These are phyloP conservation scores for Marasmarcha lunaedactyla DNA, from an alignment of 2,888 invertebrate genomes.

Conservation along the genomic window DNA sequence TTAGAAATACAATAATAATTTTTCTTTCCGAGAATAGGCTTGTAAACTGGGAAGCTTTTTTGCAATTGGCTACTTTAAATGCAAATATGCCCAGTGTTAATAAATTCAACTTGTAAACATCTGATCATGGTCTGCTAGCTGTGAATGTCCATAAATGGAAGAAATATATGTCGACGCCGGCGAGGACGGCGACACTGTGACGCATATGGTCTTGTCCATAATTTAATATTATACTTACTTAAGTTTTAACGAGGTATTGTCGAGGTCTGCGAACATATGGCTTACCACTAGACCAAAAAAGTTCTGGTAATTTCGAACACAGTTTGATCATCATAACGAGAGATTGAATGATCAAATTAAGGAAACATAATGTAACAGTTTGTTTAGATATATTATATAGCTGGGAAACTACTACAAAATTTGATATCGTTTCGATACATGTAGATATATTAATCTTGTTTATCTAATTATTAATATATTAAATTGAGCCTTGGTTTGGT, in stretches of 20 bases:
- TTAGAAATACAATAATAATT: too few species aligned
- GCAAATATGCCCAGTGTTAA: constrained; percentile 5
- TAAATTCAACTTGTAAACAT: constrained; percentile 15
- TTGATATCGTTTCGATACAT: too few species aligned
- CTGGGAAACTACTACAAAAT: too few species aligned
- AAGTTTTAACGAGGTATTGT: constrained; percentile 17
- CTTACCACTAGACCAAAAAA: neutral
- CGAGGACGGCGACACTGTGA: constrained; percentile 7
- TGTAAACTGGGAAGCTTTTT: neutral
- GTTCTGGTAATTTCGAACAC: too few species aligned
- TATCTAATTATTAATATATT: too few species aligned
- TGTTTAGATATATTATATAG: too few species aligned
- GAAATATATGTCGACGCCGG: constrained; percentile 11
- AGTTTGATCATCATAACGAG: too few species aligned
- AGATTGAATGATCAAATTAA: too few species aligned
- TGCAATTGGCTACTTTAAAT: neutral
- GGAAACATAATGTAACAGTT: too few species aligned
- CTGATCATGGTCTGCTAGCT: constrained; percentile 17
- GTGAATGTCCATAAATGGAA: constrained; percentile 19
- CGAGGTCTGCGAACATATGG: constrained; percentile 19
- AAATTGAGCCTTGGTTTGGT: too few species aligned
- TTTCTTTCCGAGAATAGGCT: too few species aligned
- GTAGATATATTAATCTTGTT: too few species aligned
- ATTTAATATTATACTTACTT: constrained; percentile 4
- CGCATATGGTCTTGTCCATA: constrained; percentile 1